Base-by-base conservation (phyloP, 2,888 invertebrate genomes). In the Netelia virgata region DNA sequence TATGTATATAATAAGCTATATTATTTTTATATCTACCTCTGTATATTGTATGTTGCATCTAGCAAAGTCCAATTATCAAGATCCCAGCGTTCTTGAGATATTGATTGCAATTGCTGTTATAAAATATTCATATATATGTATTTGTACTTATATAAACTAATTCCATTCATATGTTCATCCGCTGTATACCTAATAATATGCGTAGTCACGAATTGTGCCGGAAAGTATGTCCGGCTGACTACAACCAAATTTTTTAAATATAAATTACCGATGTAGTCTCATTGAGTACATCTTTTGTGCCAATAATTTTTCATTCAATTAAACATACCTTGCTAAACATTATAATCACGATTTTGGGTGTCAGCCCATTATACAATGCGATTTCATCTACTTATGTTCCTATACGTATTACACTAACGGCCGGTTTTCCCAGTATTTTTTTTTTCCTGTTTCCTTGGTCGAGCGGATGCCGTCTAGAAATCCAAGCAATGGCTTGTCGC, bases 1-100 rank as follows among this genome's bases (percentile, higher is more conserved):
- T 69, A 61, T 59, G 50, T 68, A 69, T 69, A 61, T 68, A 81
- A 61, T 69, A 61, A 18, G n/a, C 10, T n/a, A 28, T 36, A 36
- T 63, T 36, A 47, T 47, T 47, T 10, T 47, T 47, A 47, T 47
- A 14, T 47, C 14, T 47, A 47, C 14, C 47, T 47, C 43, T 43
- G 47, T 11, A 43, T n/a, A 50, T 57, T 57, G 53, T 23, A 36
- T 36, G 36, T 36, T 10, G 14, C 47, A 47, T 14, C 47, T 47
- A 11, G 14, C 11, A 47, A 47, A 14, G 3, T 47, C 3, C 3
- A 14, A 47, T 14, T 3, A 1, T 47, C 47, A 47, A 47, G 14
- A 47, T 3, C 3, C 47, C 47, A 47, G 47, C 47, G 47, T 47
- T 47, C 14, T 47, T 47, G 47, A 47, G 47, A 14, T 47, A 47